Conservation (phyloP, 2,888 invertebrate species). For the Cataglyphis albicans region DNA sequence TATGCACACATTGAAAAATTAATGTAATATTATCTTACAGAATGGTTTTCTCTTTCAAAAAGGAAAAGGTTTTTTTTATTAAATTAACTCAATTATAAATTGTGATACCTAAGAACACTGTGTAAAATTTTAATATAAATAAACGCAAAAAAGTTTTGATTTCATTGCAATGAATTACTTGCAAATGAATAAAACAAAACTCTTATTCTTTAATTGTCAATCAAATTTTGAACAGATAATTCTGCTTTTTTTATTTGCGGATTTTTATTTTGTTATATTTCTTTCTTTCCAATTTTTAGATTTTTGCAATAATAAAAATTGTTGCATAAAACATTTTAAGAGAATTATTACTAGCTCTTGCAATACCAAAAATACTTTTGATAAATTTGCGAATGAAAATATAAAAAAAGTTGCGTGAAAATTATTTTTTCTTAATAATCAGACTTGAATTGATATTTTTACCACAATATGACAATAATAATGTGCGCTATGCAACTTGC, state of each 20-base stretch:
- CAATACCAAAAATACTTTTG: slow-evolving; percentile 4
- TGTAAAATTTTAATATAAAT: neutral
- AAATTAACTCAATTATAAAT: slow-evolving; percentile 14
- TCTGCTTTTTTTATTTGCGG: neutral
- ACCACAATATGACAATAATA: neutral
- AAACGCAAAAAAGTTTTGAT: neutral
- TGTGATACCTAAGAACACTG: neutral
- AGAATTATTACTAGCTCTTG: neutral
- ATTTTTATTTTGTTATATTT: slow-evolving; percentile 9
- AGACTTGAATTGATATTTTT: neutral
- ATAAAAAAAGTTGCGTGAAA: neutral
- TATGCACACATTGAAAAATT: neutral
- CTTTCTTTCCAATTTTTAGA: neutral
- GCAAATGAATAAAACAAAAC: neutral
- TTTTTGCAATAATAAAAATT: slow-evolving; percentile 7
- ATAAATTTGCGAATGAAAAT: neutral
- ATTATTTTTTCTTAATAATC: neutral
- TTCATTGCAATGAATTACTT: neutral
- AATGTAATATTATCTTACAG: neutral
- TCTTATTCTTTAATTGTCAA: neutral
- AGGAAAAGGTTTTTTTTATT: neutral
- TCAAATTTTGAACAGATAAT: neutral
- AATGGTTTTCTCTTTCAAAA: neutral
- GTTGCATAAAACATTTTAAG: neutral
- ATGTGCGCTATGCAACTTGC: neutral